A percentile compares a stretch with the other conserved stretches of the same genome.
Conservation (phyloP, 2,888 invertebrate species). For the Pheosia gnoma region DNA sequence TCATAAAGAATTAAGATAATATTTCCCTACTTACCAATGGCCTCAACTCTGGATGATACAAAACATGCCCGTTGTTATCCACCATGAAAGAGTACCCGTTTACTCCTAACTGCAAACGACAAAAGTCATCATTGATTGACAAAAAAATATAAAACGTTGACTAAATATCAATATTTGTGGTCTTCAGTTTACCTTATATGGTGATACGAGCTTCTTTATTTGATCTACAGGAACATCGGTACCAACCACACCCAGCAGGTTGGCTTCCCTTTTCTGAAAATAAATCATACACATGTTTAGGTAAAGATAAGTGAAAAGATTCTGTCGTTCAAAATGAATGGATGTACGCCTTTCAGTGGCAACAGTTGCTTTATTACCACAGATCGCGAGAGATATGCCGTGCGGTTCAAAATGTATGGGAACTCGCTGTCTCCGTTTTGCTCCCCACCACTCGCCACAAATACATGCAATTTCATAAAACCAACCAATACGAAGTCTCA, state of each 20-base stretch:
- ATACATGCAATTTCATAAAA: too few relatives aligned
- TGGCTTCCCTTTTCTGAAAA: conserved; percentile 91
- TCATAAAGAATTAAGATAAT: background rate
- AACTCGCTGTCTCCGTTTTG: too few relatives aligned
- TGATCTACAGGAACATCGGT: conserved; percentile 98
- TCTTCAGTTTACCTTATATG: conserved; percentile 89
- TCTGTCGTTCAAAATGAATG: too few relatives aligned
- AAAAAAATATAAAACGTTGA: background rate
- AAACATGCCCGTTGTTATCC: conserved; percentile 98
- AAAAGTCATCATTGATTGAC: conserved; percentile 4
- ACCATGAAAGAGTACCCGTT: conserved; percentile 98
- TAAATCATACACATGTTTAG: background rate
- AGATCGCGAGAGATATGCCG: too few relatives aligned
- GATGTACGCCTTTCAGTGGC: too few relatives aligned
- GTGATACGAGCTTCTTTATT: conserved; percentile 96
- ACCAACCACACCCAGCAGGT: conserved; percentile 97
- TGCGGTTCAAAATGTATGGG: too few relatives aligned
- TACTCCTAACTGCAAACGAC: conserved; percentile 91
- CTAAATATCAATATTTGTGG: background rate
- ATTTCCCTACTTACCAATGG: conserved; percentile 88
- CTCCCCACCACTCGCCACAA: too few relatives aligned
- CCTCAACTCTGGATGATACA: conserved; percentile 97
- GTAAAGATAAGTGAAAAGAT: too few relatives aligned
- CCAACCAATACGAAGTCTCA: too few relatives aligned
- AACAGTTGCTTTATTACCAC: too few relatives aligned